phyloP scores from a whole-genome alignment of 2,797 vertebrate genomes.

The Xenentodon cancila region DNA sequence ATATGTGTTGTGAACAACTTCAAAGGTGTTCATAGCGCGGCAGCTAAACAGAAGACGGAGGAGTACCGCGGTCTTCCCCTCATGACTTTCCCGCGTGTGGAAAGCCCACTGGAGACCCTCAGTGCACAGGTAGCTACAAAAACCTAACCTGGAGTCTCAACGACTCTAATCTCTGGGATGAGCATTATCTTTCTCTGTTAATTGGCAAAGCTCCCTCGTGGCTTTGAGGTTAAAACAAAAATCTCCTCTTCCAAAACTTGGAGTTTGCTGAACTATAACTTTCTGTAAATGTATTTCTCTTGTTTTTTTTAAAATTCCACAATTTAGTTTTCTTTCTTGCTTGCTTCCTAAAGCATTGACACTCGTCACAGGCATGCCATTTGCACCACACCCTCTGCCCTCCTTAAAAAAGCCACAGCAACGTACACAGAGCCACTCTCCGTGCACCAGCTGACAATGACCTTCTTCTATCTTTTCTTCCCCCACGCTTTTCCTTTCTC shows the following conservation, averaged over 20 bases:
- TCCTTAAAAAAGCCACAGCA: constrained; percentile 18
- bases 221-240: constrained; percentile 27
- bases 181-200: constrained; percentile 41
- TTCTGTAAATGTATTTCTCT: constrained; percentile 13
- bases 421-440: constrained; percentile 44
- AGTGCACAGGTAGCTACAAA: constrained; percentile 91
- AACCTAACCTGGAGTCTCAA: constrained; percentile 43
- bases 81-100: constrained; percentile 97
- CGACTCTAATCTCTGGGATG: constrained; percentile 37
- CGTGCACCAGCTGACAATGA: constrained; percentile 39
- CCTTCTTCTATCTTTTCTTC: constrained; percentile 46
- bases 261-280: constrained; percentile 16
- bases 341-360: constrained; percentile 47
- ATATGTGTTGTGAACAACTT: constrained; percentile 98
- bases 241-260: constrained; percentile 6
- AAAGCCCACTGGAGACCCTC: constrained; percentile 96
- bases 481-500: constrained; percentile 27
- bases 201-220: constrained; percentile 30
- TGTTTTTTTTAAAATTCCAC: neutral
- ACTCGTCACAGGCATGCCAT: constrained; percentile 44
- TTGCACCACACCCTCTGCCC: constrained; percentile 39
- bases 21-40: constrained; percentile 87
- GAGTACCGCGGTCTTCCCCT: constrained; percentile 92
- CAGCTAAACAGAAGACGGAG: constrained; percentile 91
- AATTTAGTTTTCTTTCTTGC: constrained; percentile 19